phyloP scores from a whole-genome alignment of 2,113 vertebrate species.

The Raphicerus campestris region DNA sequence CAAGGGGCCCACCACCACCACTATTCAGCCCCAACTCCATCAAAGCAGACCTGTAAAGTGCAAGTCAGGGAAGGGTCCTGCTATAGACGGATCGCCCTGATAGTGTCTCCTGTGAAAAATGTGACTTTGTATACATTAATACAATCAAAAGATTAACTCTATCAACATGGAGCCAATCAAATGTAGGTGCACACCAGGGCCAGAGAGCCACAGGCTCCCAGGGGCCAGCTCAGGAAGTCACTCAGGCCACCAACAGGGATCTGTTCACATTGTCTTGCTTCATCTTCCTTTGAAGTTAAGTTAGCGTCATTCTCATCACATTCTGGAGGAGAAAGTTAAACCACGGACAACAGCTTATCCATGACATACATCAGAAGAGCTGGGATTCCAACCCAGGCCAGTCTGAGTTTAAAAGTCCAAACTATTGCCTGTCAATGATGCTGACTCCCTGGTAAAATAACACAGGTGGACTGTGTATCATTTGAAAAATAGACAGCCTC shows the following conservation, averaged over 20 bases:
- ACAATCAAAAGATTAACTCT: not conserved
- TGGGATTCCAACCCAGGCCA: not conserved
- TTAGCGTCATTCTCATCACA: not conserved
- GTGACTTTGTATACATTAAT: not conserved
- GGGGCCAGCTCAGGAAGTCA: not conserved
- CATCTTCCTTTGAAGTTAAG: not conserved
- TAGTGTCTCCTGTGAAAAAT: not conserved
- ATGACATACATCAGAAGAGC: not conserved
- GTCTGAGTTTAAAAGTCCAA: not conserved
- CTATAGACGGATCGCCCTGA: not conserved
- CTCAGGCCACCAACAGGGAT: too few relatives aligned
- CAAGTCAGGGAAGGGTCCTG: not conserved
- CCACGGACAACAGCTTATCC: accelerated
- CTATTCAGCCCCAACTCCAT: too few relatives aligned
- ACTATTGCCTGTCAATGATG: not conserved
- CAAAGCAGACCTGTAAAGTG: not conserved
- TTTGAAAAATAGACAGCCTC: not conserved
- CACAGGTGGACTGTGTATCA: not conserved
- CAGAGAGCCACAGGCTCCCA: not conserved
- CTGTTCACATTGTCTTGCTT: not conserved
- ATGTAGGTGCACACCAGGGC: not conserved
- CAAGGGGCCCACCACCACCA: not conserved
- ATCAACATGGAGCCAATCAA: not conserved
- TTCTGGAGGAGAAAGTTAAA: not conserved
- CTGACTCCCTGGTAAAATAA: not conserved